Percentiles rank a stretch among this genome's conserved stretches.
Conservation (phyloP, 2,888 invertebrate species). For the Acrocera orbiculus region DNA sequence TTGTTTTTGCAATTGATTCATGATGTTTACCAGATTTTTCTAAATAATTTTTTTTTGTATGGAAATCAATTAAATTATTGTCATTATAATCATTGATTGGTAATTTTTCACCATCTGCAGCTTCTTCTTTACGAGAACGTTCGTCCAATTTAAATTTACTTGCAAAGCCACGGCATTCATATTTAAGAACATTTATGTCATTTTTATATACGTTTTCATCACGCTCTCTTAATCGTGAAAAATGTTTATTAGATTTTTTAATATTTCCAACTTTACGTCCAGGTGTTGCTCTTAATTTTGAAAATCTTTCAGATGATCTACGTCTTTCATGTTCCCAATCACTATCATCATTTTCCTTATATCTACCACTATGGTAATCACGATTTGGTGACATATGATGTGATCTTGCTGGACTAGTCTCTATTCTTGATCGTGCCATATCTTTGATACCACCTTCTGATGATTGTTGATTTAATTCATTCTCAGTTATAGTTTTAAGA, state of each 20-base stretch:
- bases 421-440: slow-evolving; percentile 20
- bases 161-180: slow-evolving; percentile 29
- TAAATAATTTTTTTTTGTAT: slow-evolving; percentile 12
- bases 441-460: slow-evolving; percentile 16
- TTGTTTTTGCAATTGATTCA: slow-evolving; percentile 2
- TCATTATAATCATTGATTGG: slow-evolving; percentile 25
- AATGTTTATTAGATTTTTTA: slow-evolving; percentile 19
- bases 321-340: slow-evolving; percentile 45
- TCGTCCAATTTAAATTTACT: slow-evolving; percentile 21
- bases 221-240: slow-evolving; percentile 10
- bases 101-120: slow-evolving; percentile 15
- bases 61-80: slow-evolving; percentile 30
- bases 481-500: slow-evolving; percentile 7
- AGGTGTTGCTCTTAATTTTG: slow-evolving; percentile 40
- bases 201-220: slow-evolving; percentile 30
- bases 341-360: slow-evolving; percentile 25
- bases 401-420: slow-evolving; percentile 31
- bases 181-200: slow-evolving; percentile 26
- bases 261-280: slow-evolving; percentile 32
- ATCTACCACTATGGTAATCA: slow-evolving; percentile 31
- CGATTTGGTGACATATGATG: slow-evolving; percentile 26
- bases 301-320: slow-evolving; percentile 44
- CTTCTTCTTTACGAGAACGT: slow-evolving; percentile 16
- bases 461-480: neutral
- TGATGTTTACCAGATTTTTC: slow-evolving; percentile 8